Base-by-base conservation (phyloP, 2,888 invertebrate species). In the Tetragonula carbonaria region DNA sequence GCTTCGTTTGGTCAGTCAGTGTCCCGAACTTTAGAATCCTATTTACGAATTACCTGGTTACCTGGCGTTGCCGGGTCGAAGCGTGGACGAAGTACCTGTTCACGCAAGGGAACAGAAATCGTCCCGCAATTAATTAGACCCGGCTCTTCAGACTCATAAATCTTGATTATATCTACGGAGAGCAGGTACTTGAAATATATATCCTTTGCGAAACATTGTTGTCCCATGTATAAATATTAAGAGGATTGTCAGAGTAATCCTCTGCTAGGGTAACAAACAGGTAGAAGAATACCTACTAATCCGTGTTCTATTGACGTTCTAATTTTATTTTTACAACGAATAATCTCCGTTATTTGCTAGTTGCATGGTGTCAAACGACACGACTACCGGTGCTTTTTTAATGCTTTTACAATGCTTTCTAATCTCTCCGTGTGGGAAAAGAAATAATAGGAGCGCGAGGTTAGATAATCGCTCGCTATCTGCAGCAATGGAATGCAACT, bases 181-280 rank as follows among this genome's bases (percentile, higher is more conserved):
- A 45, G 45, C 45, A 45, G 45, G 11, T 45, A 45, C 45, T 1
- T 8, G 8, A 73, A 75, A 71, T 65, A 50, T 53, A 65, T 38
- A 66, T 70, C n/a, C 53, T 51, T 33, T 33, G 33, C 66, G 71
- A 82, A 28, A n/a, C 13, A 18, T 18, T 21, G 3, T 18, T 21
- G 3, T 3, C 11, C 4, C 2, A 0, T 2, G 3, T 1, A 23
- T 51, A 59, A 65, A 80, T 80, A 53, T 62, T 33, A 33, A 59
- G 62, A 38, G 50, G 62, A 63, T 65, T 33, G 71, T 33, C 33
- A 38, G 38, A 51, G 28, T 53, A 67, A 72, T 66, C 66, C 74
- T 33, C 18, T 21, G 55, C 65, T 38, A 16, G 38, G 68, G 23
- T 74, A 33, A 65, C 78, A 78, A 70, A 57, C 50, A 45, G 38